Conservation (phyloP, 2,797 vertebrate species). For the Amniataba percoides region DNA sequence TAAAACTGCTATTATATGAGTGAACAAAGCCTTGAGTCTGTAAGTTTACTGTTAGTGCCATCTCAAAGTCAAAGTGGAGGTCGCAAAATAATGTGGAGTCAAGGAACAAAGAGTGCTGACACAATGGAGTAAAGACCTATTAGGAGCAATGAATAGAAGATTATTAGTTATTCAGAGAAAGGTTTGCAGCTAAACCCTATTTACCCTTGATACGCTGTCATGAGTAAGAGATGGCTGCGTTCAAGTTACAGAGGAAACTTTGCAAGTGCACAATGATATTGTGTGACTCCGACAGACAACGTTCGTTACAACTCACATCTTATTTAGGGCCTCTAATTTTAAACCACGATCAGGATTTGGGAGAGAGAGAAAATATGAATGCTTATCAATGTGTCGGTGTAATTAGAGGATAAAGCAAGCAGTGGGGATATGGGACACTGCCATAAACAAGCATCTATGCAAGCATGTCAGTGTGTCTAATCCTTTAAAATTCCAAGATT, state of each 20-base stretch:
- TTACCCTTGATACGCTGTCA: slow-evolving; percentile 33
- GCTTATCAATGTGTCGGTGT: neutral
- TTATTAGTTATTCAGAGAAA: slow-evolving; percentile 65
- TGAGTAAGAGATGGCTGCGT: slow-evolving; percentile 16
- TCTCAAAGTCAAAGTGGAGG: slow-evolving; percentile 81
- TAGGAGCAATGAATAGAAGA: slow-evolving; percentile 63
- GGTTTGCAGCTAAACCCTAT: slow-evolving; percentile 50
- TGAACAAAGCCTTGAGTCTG: slow-evolving; percentile 62
- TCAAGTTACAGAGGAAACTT: slow-evolving; percentile 33
- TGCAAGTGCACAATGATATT: slow-evolving; percentile 7
- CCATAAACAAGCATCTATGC: neutral
- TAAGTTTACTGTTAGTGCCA: slow-evolving; percentile 65
- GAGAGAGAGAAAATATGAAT: neutral
- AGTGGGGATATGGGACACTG: neutral
- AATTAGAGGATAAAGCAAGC: neutral
- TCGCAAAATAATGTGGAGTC: slow-evolving; percentile 67
- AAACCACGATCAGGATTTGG: slow-evolving; percentile 8
- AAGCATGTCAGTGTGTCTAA: neutral
- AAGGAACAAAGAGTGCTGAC: slow-evolving; percentile 66
- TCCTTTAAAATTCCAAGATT: neutral
- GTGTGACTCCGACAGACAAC: slow-evolving; percentile 12
- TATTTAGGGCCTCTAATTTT: neutral
- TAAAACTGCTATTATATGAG: slow-evolving; percentile 56
- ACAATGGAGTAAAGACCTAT: slow-evolving; percentile 65
- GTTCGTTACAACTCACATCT: slow-evolving; percentile 2